Evolutionary conservation across 2,797 vertebrate species (phyloP).

Genomic region (Melanotaenia trifasciata): DNA sequence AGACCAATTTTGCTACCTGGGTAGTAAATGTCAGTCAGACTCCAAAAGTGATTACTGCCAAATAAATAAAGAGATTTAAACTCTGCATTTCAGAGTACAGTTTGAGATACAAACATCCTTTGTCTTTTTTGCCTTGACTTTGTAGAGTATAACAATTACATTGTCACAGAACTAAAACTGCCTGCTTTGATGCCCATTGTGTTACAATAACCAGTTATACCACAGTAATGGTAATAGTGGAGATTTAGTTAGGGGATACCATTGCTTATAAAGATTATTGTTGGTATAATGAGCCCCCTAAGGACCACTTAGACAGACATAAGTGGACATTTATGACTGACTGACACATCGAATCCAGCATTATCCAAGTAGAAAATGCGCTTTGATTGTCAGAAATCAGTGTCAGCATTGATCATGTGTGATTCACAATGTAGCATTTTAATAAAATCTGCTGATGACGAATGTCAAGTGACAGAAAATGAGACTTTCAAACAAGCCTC

Average conservation of each 20-base stretch:
- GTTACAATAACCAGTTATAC: conserved; percentile 48
- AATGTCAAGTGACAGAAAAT: conserved; percentile 24
- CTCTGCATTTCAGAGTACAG: conserved; percentile 7
- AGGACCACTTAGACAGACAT: conserved; percentile 53
- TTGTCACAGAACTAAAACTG: conserved; percentile 27
- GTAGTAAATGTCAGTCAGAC: conserved; percentile 40
- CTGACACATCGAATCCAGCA: conserved; percentile 50
- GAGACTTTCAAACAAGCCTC: conserved; percentile 38
- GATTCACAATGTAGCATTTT: conserved; percentile 4
- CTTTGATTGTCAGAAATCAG: conserved; percentile 32
- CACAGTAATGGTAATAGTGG: conserved; percentile 52
- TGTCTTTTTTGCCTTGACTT: conserved; percentile 14
- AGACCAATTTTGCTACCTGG: no score
- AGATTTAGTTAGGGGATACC: conserved; percentile 65
- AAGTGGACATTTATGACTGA: conserved; percentile 64
- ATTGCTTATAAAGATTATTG: conserved; percentile 63
- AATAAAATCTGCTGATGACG: conserved; percentile 18
- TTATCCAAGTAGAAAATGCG: conserved; percentile 38
- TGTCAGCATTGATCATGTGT: conserved; percentile 8
- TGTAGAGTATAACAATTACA: conserved; percentile 24
- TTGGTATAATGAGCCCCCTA: conserved; percentile 59
- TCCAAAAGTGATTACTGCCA: conserved; percentile 34
- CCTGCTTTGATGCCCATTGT: conserved; percentile 41
- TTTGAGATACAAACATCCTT: conserved; percentile 5
- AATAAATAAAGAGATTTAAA: conserved; percentile 29